These are phyloP conservation scores for Hyla sarda DNA, from an alignment of 2,113 vertebrate species.

Conservation along the genomic window DNA sequence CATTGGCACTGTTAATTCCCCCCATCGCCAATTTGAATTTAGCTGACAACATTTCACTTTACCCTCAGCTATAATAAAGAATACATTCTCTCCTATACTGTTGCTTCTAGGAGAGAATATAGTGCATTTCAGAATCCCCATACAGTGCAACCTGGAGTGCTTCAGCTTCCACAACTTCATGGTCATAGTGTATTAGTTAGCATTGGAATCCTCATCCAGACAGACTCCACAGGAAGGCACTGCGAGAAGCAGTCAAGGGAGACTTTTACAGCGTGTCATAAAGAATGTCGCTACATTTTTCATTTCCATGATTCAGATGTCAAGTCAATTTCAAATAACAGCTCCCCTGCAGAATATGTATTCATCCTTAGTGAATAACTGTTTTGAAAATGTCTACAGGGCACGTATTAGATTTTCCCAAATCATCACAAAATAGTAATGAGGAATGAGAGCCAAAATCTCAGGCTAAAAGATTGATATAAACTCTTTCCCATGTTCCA, in stretches of 20 bases:
- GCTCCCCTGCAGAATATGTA: background rate
- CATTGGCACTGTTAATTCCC: no score
- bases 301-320: constrained; percentile 19
- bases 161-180: no score
- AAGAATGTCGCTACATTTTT: background rate
- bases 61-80: no score
- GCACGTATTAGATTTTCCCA: background rate
- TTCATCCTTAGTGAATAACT: constrained; percentile 12
- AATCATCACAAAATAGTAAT: constrained; percentile 7
- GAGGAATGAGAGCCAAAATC: background rate
- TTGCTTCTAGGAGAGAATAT: no score
- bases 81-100: no score
- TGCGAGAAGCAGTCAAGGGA: background rate
- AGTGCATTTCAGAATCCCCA: no score
- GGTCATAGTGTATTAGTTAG: no score
- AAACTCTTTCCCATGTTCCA: background rate
- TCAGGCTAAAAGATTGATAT: background rate
- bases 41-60: no score
- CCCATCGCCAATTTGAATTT: no score
- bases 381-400: background rate
- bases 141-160: no score
- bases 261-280: constrained; percentile 1
- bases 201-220: background rate
- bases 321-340: constrained; percentile 18
- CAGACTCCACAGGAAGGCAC: background rate